Evolutionary conservation across 2,888 invertebrate species (phyloP), one percentile per base, ranked within the genome.

Genomic region (Panopea generosa): DNA sequence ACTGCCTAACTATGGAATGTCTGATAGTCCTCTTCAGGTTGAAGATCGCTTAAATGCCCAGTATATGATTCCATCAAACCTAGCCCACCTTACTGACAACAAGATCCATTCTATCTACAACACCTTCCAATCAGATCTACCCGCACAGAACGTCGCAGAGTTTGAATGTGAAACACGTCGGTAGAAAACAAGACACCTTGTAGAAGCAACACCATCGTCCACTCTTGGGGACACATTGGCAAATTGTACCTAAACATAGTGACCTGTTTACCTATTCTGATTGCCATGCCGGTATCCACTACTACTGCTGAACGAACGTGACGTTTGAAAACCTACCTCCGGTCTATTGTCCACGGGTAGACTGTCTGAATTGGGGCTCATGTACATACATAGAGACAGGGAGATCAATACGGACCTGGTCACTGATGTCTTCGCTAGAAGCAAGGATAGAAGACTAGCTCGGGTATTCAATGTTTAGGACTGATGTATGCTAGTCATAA

Each of bases 391-490:
- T 56, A 56, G 50, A 56, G 56, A 61, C 1, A 55, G 61, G 49
- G 49, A 74, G 27, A 67, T 60, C 47, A 61, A 66, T 43, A 61
- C 47, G 40, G 63, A 67, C 29, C 55, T 40, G 62, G 49, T 53
- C 20, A 26, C 43, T 43, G 38, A 60, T 52, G 20, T 45, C 38
- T 66, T 57, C 24, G 67, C 67, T 26, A 33, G 24, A n/a, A 45
- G 26, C 16, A 43, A 45, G 47, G 43, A 59, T 22, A 18, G 24
- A 56, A 14, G 33, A n/a, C 20, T 47, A 33, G 29, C 40, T 11
- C 24, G 40, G 11, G 9, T 47, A 11, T 43, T 45, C 27, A 18
- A 45, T 47, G 59, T 18, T 26, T 40, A 47, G 3, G 6, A 7
- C 33, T 11, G 6, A 7, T 33, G n/a, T 33, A 7, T 4, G 4